Evolutionary conservation across 2,797 vertebrate genomes (phyloP), one percentile per base, ranked within the genome.

Genomic region (Hyperoplus lanceolatus): DNA sequence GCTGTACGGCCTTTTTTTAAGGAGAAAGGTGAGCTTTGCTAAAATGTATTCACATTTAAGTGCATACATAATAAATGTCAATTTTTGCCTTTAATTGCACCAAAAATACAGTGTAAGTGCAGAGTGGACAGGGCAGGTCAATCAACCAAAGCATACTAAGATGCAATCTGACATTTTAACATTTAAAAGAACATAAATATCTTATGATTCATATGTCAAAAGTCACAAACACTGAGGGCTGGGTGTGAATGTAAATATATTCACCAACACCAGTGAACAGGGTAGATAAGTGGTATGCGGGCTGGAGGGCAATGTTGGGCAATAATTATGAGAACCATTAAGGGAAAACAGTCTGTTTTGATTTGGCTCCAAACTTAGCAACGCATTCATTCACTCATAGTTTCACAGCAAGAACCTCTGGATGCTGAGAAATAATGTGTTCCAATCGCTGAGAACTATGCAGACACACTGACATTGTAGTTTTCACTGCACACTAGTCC

Each of bases 161-260:
- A 89, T 74, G 14, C 62, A 76, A 60, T 36, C 58, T 78, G 83
- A 79, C 77, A 82, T 50, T 62, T 29, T 53, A 51, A 39, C 21
- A 74, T 70, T 42, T 15, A 70, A 13, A 36, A 83, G 60, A 29
- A 65, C 62, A 46, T 38, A 79, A 73, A 46, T 57, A 46, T 63
- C 71, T 64, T 39, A 75, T 74, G 59, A 81, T 81, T 88, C 48
- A 75, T 69, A 65, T 21, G 60, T 77, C 73, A 81, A 4, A 64
- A 77, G 57, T 45, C 46, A 42, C 39, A 77, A 46, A 72, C 39
- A 53, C 18, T 38, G 16, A 18, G 10, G 13, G 57, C n/a, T 60
- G 68, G 21, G 8, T 21, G 50, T 46, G 16, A 74, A 45, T 7
- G 41, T 49, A 56, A 43, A 29, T 29, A 29, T 29, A 29, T 29